Base-by-base conservation (phyloP, 2,113 vertebrate genomes). In the Chlamydotis undulata region DNA sequence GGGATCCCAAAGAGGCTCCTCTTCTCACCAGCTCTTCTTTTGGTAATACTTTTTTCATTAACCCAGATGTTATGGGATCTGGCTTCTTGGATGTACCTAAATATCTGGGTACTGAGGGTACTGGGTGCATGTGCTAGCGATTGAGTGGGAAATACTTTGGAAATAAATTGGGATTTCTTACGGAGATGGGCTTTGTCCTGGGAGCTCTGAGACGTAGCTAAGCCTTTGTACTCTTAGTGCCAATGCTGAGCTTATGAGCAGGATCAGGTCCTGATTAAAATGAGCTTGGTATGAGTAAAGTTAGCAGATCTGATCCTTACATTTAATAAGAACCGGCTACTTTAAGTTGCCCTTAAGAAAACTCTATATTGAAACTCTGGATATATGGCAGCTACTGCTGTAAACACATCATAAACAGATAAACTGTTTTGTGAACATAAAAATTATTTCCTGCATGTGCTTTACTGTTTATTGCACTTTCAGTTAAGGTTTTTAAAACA, bases 41-140 rank as follows among this genome's bases (percentile, higher is more conserved):
- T 79, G 82, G n/a, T 59, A 78, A 70, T 55, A 13, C 41, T 8
- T 24, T 25, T 75, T 68, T 64, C n/a, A 9, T 24, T 17, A 75
- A 45, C 28, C 14, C 28, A 56, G 16, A 18, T 29, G 5, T 71
- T 41, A 61, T 4, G 21, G 24, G 10, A 28, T 53, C 33, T 61
- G 5, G 55, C 24, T 81, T 43, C 56, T 50, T 68, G 23, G 15
- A 12, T 37, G 7, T 52, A 28, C 28, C 17, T 52, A 28, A 49
- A 19, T 60, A 24, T 26, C 25, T 76, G 12, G 28, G 17, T 41
- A 35, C n/a, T 4, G 29, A 74, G 74, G 28, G 8, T 63, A 37
- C 37, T 37, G 37, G 37, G 10, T 35, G 24, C 7, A 7, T 14
- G 13, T 52, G 10, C n/a, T 60, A 21, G 19, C 0, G 0, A 23